Evolutionary conservation across 2,113 vertebrate genomes (phyloP).

Genomic region (Ceratotherium simum): DNA sequence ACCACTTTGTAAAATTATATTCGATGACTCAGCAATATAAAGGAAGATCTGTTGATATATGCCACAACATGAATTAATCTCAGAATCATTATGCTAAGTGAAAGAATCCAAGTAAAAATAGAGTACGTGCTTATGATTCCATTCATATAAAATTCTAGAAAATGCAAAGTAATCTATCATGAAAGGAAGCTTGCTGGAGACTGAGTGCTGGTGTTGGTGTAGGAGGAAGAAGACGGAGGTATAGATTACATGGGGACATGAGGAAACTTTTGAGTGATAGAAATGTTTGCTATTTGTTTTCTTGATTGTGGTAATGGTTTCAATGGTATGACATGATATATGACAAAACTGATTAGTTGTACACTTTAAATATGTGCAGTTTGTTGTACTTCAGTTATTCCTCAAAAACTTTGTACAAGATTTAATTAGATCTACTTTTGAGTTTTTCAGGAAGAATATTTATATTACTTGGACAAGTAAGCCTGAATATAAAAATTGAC

Average conservation of each 20-base stretch:
- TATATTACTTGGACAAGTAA: background rate
- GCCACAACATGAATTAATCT: background rate
- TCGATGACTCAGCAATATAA: background rate
- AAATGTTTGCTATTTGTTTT: background rate
- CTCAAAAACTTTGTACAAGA: background rate
- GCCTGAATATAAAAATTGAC: background rate
- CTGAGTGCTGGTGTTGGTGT: background rate
- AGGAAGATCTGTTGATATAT: background rate
- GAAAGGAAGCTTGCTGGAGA: background rate
- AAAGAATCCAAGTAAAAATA: conserved; percentile 7
- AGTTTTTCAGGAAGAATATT: background rate
- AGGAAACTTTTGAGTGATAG: background rate
- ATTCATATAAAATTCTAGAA: conserved; percentile 16
- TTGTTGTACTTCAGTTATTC: background rate
- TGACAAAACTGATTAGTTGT: background rate
- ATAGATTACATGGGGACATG: background rate
- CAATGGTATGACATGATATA: background rate
- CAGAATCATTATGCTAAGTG: background rate
- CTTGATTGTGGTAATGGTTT: background rate
- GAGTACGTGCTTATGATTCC: background rate
- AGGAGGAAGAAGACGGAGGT: background rate
- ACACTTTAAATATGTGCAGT: background rate
- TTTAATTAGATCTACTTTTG: background rate
- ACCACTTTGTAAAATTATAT: background rate
- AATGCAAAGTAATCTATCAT: background rate